Percentiles rank a stretch among this genome's conserved stretches.
These are phyloP conservation scores for Hypomecis atomaria DNA, from an alignment of 2,888 invertebrate genomes.

Conservation along the genomic window DNA sequence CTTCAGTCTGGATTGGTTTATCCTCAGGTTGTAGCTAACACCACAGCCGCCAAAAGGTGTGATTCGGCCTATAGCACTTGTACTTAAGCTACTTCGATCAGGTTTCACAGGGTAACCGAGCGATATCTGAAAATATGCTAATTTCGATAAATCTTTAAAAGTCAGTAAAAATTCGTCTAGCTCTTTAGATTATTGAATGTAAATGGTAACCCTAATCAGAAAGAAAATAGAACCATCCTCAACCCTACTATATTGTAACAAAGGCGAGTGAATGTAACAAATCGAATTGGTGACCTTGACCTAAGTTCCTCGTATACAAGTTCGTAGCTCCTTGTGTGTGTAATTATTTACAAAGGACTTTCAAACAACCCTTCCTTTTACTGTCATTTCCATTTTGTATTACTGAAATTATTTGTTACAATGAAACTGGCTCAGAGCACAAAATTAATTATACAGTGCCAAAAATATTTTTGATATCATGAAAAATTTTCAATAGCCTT, in stretches of 20 bases:
- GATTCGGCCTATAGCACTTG: too few relatives aligned
- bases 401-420: slow-evolving; percentile 13
- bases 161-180: too few relatives aligned
- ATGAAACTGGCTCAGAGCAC: slow-evolving; percentile 16
- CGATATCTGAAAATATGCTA: too few relatives aligned
- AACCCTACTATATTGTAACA: slow-evolving; percentile 10
- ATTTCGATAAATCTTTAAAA: too few relatives aligned
- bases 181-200: neutral
- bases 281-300: slow-evolving; percentile 5
- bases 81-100: too few relatives aligned
- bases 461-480: too few relatives aligned
- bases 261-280: neutral
- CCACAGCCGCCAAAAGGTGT: too few relatives aligned
- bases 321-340: neutral
- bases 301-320: neutral
- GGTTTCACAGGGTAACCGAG: too few relatives aligned
- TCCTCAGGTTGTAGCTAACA: too few relatives aligned
- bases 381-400: slow-evolving; percentile 6
- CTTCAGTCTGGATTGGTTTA: too few relatives aligned
- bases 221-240: slow-evolving; percentile 2
- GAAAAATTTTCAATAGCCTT: too few relatives aligned
- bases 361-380: slow-evolving; percentile 14
- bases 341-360: slow-evolving; percentile 11
- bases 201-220: neutral
- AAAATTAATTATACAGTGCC: slow-evolving; percentile 18